A percentile compares a stretch with the other conserved stretches of the same genome.
phyloP scores from a whole-genome alignment of 64 coral and sea anemone genomes.

The Montipora sp. region DNA sequence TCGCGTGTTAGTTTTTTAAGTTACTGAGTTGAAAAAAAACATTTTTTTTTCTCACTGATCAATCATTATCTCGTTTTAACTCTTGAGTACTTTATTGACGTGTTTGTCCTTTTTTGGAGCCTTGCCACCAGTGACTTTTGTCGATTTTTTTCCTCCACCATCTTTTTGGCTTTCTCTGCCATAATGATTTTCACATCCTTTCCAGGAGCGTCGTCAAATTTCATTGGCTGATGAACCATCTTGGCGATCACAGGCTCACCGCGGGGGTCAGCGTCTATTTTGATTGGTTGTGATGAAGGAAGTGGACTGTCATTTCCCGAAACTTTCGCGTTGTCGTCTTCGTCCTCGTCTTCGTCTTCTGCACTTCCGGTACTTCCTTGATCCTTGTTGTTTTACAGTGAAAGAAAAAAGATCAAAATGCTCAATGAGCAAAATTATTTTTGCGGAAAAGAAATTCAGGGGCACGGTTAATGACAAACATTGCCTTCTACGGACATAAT shows the following conservation, averaged over 20 bases:
- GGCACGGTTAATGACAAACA: no score
- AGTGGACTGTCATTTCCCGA: not conserved
- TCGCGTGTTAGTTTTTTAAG: no score
- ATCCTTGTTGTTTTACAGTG: not conserved
- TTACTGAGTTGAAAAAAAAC: no score
- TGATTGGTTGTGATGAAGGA: constrained; percentile 10
- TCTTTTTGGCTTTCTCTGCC: not conserved
- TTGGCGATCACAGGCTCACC: constrained; percentile 21
- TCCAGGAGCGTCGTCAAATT: constrained; percentile 30
- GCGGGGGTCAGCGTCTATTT: constrained; percentile 10
- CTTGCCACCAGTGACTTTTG: not conserved
- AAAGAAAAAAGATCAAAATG: not conserved
- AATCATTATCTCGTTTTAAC: no score
- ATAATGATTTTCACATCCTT: constrained; percentile 15
- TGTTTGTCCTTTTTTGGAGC: constrained; percentile 7
- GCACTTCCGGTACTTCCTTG: constrained; percentile 6
- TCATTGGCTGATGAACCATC: constrained; percentile 35
- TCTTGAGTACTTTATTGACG: not conserved
- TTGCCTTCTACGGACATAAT: no score
- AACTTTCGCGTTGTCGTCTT: constrained; percentile 16
- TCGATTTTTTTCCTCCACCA: not conserved
- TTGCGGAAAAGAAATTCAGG: no score
- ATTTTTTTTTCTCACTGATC: no score
- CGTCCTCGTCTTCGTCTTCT: constrained; percentile 34
- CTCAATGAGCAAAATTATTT: no score